Percentiles rank a stretch among this genome's conserved stretches.
Conservation (phyloP, 2,797 vertebrate genomes). For the Todus mexicanus region DNA sequence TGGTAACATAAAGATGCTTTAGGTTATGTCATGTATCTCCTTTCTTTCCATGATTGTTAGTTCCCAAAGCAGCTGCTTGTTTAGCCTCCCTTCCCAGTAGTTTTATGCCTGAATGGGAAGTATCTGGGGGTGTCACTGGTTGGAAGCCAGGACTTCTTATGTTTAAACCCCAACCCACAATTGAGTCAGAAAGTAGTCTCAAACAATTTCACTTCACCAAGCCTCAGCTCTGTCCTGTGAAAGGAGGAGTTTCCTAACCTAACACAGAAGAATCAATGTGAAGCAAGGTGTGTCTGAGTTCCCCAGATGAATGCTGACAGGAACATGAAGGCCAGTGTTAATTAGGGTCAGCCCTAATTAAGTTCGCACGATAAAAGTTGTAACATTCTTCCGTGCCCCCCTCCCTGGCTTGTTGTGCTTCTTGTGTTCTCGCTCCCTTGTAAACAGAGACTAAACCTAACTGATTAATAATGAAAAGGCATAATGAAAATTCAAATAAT, state of each 20-base stretch:
- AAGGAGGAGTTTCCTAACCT: background rate
- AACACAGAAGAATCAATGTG: background rate
- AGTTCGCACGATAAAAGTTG: background rate
- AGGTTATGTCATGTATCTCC: background rate
- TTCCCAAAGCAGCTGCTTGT: background rate
- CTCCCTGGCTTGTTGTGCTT: background rate
- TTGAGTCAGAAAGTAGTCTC: background rate
- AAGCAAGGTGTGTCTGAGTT: background rate
- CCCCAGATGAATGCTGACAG: background rate
- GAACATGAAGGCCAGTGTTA: background rate
- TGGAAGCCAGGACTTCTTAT: background rate
- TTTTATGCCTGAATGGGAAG: background rate
- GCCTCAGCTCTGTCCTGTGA: background rate
- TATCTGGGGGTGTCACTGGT: background rate
- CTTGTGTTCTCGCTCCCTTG: background rate
- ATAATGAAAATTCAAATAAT: background rate
- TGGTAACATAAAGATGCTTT: accelerated
- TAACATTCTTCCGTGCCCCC: background rate
- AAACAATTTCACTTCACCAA: background rate
- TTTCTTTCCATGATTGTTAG: background rate
- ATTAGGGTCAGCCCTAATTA: background rate
- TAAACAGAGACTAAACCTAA: background rate
- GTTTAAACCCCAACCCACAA: background rate
- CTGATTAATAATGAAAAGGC: background rate
- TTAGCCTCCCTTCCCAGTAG: background rate